Conservation (phyloP, 2,888 invertebrate genomes). For the Petrolisthes manimaculis region DNA sequence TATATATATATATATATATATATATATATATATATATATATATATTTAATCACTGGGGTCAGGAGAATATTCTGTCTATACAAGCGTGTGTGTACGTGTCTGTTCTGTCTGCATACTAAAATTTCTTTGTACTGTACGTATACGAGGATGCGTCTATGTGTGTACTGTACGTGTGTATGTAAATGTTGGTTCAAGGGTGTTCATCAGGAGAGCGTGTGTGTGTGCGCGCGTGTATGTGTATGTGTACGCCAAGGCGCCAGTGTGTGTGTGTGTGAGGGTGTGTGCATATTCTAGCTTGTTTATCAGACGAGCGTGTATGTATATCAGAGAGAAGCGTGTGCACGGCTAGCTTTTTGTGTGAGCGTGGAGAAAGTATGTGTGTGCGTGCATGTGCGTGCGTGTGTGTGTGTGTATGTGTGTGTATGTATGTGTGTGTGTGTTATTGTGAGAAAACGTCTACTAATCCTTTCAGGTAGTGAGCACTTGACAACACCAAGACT, state of each 20-base stretch:
- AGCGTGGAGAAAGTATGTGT: background rate
- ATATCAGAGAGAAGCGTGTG: background rate
- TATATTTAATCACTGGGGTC: too few species aligned
- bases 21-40: constrained; percentile 31
- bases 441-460: background rate
- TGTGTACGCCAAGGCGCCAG: constrained; percentile 1
- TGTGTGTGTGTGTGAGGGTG: background rate
- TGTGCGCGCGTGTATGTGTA: background rate
- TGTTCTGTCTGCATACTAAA: too few species aligned
- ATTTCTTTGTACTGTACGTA: too few species aligned
- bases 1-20: constrained; percentile 32
- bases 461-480: too few species aligned
- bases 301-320: background rate
- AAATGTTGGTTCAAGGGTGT: too few species aligned
- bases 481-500: too few species aligned
- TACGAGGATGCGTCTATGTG: constrained; percentile 13
- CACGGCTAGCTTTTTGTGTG: background rate
- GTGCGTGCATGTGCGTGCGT: background rate
- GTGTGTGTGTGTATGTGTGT: background rate
- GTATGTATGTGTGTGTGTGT: background rate
- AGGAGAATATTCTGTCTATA: too few species aligned
- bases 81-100: too few species aligned
- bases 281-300: background rate
- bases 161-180: constrained; percentile 16
- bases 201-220: too few species aligned